phyloP scores from a whole-genome alignment of 2,888 invertebrate genomes.

The Chydorus sphaericus region DNA sequence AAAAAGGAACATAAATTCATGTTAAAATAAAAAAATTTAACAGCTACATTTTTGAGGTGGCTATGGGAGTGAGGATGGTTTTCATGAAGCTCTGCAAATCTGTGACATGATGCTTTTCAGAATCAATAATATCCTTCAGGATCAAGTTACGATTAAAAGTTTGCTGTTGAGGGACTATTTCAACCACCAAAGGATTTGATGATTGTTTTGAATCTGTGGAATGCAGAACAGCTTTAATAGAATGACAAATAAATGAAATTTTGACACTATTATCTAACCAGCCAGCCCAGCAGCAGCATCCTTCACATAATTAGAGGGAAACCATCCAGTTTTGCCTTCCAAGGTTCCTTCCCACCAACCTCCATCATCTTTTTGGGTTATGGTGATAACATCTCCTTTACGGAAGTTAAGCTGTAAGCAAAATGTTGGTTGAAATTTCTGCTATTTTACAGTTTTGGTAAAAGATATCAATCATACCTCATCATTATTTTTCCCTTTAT shows the following conservation, averaged over 20 bases:
- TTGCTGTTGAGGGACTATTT: slow-evolving; percentile 30
- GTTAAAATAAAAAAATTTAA: background rate
- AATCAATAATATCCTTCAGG: slow-evolving; percentile 77
- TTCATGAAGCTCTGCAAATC: slow-evolving; percentile 73
- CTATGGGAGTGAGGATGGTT: slow-evolving; percentile 61
- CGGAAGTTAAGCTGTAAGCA: slow-evolving; percentile 64
- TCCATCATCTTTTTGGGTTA: slow-evolving; percentile 89
- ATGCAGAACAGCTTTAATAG: no score
- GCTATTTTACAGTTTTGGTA: background rate
- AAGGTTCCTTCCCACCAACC: slow-evolving; percentile 99
- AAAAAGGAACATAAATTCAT: background rate
- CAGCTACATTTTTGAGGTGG: slow-evolving; percentile 71
- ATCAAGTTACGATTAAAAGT: slow-evolving; percentile 72
- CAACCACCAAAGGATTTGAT: slow-evolving; percentile 18
- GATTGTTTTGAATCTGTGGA: background rate
- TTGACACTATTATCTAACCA: background rate
- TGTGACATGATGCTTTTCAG: slow-evolving; percentile 77
- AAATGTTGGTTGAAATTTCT: slow-evolving; percentile 1
- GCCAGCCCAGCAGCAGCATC: slow-evolving; percentile 38
- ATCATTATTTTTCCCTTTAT: slow-evolving; percentile 93
- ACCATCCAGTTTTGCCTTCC: slow-evolving; percentile 92
- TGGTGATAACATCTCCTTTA: slow-evolving; percentile 90
- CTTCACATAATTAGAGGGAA: slow-evolving; percentile 92
- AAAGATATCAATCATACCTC: slow-evolving; percentile 43
- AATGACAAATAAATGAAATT: background rate